These are phyloP conservation scores for Parapristionchus giblindavisi DNA, from an alignment of 2,888 invertebrate species.

Conservation along the genomic window DNA sequence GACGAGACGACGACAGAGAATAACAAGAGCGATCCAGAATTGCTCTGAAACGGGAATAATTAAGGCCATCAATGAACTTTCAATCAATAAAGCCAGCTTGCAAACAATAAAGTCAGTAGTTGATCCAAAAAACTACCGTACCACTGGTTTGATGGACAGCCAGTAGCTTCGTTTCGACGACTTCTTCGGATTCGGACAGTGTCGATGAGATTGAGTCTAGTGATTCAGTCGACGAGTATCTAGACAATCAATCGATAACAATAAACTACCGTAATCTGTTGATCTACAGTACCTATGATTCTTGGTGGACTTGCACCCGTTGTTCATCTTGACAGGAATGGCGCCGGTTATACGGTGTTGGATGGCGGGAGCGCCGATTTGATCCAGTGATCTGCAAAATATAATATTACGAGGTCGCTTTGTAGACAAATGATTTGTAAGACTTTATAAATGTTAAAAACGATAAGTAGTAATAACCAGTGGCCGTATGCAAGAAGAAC, in stretches of 20 bases:
- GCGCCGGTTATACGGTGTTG: constrained; percentile 65
- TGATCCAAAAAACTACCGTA: constrained; percentile 38
- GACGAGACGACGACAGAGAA: constrained; percentile 76
- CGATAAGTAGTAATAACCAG: too few species aligned
- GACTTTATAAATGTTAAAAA: too few species aligned
- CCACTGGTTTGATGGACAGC: constrained; percentile 64
- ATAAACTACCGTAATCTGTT: constrained; percentile 42
- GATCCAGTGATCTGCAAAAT: constrained; percentile 44
- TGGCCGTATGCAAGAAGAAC: too few species aligned
- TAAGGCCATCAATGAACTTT: neutral
- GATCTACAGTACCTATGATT: constrained; percentile 44
- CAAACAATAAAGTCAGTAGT: neutral
- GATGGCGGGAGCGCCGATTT: constrained; percentile 49
- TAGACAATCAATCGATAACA: neutral
- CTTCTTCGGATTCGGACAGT: constrained; percentile 58
- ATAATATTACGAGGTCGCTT: too few species aligned
- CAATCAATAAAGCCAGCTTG: neutral
- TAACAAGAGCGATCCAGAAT: constrained; percentile 77
- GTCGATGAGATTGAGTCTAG: constrained; percentile 55
- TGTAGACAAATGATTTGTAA: too few species aligned
- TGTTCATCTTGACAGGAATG: constrained; percentile 60
- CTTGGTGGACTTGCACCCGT: constrained; percentile 40
- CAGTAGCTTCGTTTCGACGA: constrained; percentile 63
- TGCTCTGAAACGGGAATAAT: constrained; percentile 51
- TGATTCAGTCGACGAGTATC: constrained; percentile 51